Conservation (phyloP, 92 coral and sea anemone genomes). For the Actinostola sp. region DNA sequence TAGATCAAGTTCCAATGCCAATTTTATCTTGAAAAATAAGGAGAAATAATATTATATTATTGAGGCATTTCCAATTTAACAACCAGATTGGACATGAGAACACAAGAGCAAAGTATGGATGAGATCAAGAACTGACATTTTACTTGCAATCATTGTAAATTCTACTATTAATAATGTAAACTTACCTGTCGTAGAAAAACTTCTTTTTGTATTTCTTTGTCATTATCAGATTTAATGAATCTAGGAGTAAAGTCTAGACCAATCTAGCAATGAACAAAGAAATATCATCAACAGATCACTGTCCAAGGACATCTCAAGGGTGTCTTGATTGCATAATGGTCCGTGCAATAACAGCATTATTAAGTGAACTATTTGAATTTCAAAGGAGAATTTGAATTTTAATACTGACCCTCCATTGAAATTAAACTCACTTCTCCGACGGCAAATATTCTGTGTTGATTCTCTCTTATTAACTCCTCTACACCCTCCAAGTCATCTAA, state of each 20-base stretch:
- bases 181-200: conserved; percentile 94
- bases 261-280: conserved; percentile 39
- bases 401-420: background rate
- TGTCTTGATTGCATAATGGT: too few species aligned
- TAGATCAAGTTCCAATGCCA: conserved; percentile 80
- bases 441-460: conserved; percentile 78
- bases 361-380: too few species aligned
- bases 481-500: conserved; percentile 86
- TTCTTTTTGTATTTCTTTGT: conserved; percentile 75
- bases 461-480: conserved; percentile 67
- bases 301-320: too few species aligned
- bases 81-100: too few species aligned
- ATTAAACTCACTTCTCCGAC: conserved; percentile 84
- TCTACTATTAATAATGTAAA: too few species aligned
- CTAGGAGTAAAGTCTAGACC: conserved; percentile 96
- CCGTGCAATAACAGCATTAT: too few species aligned
- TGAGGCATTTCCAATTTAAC: too few species aligned
- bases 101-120: background rate
- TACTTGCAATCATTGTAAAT: too few species aligned
- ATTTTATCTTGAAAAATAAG: conserved; percentile 62
- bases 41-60: background rate
- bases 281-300: background rate
- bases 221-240: conserved; percentile 70
- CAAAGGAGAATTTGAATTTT: too few species aligned
- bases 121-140: too few species aligned